Conservation (phyloP, 2,888 invertebrate species). For the Aphodius granarius region DNA sequence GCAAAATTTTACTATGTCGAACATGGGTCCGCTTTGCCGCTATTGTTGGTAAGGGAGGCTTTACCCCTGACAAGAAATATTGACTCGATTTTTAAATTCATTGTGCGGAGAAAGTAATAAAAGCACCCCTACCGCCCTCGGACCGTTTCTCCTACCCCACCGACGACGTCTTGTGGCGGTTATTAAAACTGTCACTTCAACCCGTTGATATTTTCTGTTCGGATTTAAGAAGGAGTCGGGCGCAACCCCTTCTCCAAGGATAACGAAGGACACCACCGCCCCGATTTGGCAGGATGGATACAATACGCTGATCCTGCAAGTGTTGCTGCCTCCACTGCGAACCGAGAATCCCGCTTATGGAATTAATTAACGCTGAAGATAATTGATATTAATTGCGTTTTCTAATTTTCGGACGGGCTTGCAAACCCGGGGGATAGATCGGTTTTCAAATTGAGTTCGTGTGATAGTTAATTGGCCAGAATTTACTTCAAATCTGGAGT, state of each 20-base stretch:
- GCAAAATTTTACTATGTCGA: slow-evolving; percentile 8
- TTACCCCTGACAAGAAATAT: background rate
- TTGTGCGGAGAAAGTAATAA: slow-evolving; percentile 14
- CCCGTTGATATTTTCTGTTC: slow-evolving; percentile 11
- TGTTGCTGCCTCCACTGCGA: background rate
- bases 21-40: background rate
- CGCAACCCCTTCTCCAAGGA: slow-evolving; percentile 2
- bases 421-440: background rate
- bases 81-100: slow-evolving; percentile 9
- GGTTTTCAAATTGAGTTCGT: too few relatives aligned
- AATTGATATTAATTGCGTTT: slow-evolving; percentile 15
- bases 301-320: background rate
- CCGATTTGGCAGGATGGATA: background rate
- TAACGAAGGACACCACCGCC: background rate
- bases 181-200: slow-evolving; percentile 14
- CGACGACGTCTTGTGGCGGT: background rate
- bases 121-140: background rate
- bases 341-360: background rate
- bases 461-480: too few relatives aligned
- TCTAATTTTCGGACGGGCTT: background rate
- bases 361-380: slow-evolving; percentile 11
- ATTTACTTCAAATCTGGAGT: too few relatives aligned
- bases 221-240: slow-evolving; percentile 10
- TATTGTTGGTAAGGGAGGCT: background rate
- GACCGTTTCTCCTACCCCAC: background rate